Evolutionary conservation across 2,797 vertebrate genomes (phyloP).

Genomic region (Cyclura pinguis): DNA sequence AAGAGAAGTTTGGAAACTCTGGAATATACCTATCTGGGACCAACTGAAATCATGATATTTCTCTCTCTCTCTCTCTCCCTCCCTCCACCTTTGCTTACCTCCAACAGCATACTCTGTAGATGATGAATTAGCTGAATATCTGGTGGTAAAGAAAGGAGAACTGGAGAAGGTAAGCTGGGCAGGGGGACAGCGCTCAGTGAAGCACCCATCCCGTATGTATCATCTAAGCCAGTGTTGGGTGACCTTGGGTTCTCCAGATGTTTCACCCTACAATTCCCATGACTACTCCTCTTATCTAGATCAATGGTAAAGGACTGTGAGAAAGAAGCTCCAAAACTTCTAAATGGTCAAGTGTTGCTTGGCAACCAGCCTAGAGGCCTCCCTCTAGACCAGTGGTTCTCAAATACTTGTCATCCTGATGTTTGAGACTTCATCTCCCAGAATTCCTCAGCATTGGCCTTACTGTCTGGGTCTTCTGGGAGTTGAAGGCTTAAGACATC

Average conservation of each 20-base stretch:
- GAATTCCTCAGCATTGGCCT: background rate
- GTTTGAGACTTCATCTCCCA: background rate
- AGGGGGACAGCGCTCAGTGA: background rate
- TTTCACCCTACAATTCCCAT: background rate
- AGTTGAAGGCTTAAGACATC: too few species aligned
- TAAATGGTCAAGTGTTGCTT: background rate
- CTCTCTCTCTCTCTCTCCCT: background rate
- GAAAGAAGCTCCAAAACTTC: too few species aligned
- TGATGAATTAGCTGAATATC: slow-evolving; percentile 54
- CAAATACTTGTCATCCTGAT: too few species aligned
- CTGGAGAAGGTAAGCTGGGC: slow-evolving; percentile 70
- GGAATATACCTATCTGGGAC: background rate
- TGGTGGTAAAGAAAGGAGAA: slow-evolving; percentile 69
- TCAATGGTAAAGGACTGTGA: too few species aligned
- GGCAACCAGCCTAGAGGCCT: background rate
- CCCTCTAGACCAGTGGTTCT: background rate
- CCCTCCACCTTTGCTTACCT: background rate
- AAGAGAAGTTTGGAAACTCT: background rate
- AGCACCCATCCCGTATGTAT: background rate
- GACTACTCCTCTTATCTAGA: background rate
- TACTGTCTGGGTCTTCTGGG: too few species aligned
- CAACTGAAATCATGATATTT: background rate
- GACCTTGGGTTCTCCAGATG: background rate
- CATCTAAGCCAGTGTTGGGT: too few species aligned
- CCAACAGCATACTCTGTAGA: slow-evolving; percentile 64